These are phyloP conservation scores for Sycon ciliatum DNA, from an alignment of 37 sponge, comb jelly and placozoan genomes.

Conservation along the genomic window DNA sequence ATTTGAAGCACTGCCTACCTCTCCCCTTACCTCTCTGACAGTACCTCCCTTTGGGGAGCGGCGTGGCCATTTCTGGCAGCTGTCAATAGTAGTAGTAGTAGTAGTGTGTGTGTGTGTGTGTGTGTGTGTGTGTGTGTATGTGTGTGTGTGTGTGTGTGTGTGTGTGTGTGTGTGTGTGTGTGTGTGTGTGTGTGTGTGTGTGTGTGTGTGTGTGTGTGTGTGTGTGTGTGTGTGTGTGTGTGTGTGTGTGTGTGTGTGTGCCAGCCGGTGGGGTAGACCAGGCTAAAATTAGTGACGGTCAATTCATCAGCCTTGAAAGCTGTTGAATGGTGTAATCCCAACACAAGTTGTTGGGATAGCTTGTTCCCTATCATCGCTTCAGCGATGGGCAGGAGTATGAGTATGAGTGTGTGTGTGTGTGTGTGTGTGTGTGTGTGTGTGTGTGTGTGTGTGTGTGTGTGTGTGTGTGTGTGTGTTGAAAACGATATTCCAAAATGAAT, in stretches of 20 bases:
- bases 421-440: conserved; percentile 5
- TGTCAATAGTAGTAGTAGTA: background rate
- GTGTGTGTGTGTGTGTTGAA: conserved; percentile 5
- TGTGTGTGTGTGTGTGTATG: conserved; percentile 1
- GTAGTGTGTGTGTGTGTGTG: background rate
- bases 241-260: conserved; percentile 5
- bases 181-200: background rate
- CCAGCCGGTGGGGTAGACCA: background rate
- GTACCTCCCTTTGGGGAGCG: background rate
- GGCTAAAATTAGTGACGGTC: background rate
- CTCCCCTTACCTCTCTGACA: background rate
- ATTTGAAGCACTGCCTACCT: background rate
- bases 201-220: conserved; percentile 5
- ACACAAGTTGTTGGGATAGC: background rate
- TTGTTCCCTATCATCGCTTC: background rate
- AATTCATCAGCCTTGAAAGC: too few species aligned
- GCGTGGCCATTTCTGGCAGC: background rate
- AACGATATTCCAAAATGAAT: background rate
- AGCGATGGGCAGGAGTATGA: background rate
- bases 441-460: conserved; percentile 5
- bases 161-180: conserved; percentile 1
- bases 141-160: conserved; percentile 5
- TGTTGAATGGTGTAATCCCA: background rate
- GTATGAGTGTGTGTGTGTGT: background rate
- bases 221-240: background rate